These are phyloP conservation scores for Brachyalestes nurse DNA, from an alignment of 2,797 vertebrate genomes.

Conservation along the genomic window DNA sequence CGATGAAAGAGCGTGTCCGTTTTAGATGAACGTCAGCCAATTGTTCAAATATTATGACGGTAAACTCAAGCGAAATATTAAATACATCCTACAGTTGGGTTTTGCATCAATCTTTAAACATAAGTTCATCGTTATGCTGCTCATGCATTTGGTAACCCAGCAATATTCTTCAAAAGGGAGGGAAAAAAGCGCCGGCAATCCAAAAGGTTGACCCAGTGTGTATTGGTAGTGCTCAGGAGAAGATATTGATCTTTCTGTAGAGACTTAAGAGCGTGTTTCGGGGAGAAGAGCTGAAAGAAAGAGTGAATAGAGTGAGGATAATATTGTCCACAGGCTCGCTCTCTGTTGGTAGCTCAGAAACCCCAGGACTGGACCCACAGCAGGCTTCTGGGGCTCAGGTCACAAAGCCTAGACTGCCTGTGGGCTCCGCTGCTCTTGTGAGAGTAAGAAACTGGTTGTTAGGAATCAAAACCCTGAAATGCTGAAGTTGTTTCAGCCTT, in stretches of 20 bases:
- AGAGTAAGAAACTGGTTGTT: conserved; percentile 19
- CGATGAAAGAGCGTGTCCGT: conserved; percentile 9
- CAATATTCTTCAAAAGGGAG: not conserved
- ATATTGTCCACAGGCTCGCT: not conserved
- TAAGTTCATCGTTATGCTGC: conserved; percentile 28
- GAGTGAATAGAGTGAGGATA: conserved; percentile 18
- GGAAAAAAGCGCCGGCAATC: not conserved
- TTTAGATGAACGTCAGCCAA: conserved; percentile 10
- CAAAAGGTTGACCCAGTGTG: conserved; percentile 23
- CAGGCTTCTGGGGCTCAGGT: conserved; percentile 33
- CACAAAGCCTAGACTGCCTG: conserved; percentile 43
- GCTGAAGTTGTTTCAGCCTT: not conserved
- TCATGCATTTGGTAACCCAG: conserved; percentile 17
- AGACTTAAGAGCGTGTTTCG: conserved; percentile 42
- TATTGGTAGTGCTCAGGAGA: conserved; percentile 21
- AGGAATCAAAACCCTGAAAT: conserved; percentile 32
- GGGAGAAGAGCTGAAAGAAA: conserved; percentile 22
- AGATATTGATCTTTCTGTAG: conserved; percentile 50
- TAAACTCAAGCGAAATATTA: conserved; percentile 4
- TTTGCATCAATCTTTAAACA: conserved; percentile 29
- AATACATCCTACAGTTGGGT: conserved; percentile 2
- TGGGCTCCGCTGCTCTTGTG: conserved; percentile 30
- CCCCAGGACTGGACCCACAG: not conserved
- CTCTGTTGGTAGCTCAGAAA: conserved; percentile 29
- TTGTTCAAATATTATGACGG: not conserved